Conservation (phyloP, 2,797 vertebrate species). For the Taeniopygia guttata region DNA sequence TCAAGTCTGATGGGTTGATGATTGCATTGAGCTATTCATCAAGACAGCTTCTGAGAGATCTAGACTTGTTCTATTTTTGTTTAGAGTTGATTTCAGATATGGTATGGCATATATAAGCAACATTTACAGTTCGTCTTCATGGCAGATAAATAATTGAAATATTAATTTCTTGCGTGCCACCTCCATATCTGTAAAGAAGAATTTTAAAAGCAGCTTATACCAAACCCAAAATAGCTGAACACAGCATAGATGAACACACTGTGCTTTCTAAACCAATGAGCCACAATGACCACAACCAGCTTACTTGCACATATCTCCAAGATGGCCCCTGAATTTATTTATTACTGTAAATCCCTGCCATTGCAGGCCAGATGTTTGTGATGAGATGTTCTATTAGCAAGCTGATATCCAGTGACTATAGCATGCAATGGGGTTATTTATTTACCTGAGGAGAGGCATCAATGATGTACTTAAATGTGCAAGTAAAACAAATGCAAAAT, state of each 20-base stretch:
- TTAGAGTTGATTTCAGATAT: conserved; percentile 31
- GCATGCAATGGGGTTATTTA: not conserved
- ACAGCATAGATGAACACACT: not conserved
- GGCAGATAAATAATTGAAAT: conserved; percentile 35
- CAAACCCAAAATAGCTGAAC: not conserved
- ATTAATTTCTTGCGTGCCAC: not conserved
- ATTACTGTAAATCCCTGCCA: not conserved
- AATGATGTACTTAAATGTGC: not conserved
- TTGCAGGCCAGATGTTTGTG: not conserved
- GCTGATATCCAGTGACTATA: not conserved
- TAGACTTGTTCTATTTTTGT: conserved; percentile 17
- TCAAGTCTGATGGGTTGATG: conserved; percentile 48
- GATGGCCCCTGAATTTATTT: not conserved
- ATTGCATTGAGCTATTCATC: conserved; percentile 48
- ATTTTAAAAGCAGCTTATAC: not conserved
- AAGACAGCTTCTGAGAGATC: conserved; percentile 30
- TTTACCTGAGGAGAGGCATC: not conserved
- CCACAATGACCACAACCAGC: not conserved
- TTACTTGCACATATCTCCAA: not conserved
- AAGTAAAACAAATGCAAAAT: not conserved
- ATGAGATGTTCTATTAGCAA: not conserved
- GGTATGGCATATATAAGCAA: conserved; percentile 43
- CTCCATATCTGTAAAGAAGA: not conserved
- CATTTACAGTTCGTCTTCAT: not conserved
- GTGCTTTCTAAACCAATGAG: not conserved